Evolutionary conservation across 2,888 invertebrate genomes (phyloP).

Genomic region (Tridacna crocea): DNA sequence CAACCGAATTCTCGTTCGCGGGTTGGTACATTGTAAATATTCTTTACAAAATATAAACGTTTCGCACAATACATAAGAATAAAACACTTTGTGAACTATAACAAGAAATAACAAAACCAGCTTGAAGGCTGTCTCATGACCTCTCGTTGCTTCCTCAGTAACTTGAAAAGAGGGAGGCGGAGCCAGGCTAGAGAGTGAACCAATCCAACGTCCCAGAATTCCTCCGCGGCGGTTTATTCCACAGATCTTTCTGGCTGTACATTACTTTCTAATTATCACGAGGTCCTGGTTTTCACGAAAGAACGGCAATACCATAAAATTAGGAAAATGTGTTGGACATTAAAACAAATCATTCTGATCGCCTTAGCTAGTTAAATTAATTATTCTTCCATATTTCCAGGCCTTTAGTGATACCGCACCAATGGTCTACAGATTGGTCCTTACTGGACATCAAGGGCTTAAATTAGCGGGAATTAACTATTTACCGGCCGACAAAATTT

Average conservation of each 20-base stretch:
- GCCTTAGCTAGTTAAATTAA: slow-evolving; percentile 70
- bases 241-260: slow-evolving; percentile 27
- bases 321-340: slow-evolving; percentile 70
- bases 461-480: slow-evolving; percentile 11
- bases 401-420: slow-evolving; percentile 21
- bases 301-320: slow-evolving; percentile 60
- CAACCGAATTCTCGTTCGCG: too few species aligned
- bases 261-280: slow-evolving; percentile 60
- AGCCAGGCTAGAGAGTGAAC: slow-evolving; percentile 31
- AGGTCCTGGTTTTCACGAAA: slow-evolving; percentile 33
- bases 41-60: slow-evolving; percentile 9
- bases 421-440: slow-evolving; percentile 6
- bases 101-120: slow-evolving; percentile 34
- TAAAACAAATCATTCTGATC: slow-evolving; percentile 67
- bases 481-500: too few species aligned
- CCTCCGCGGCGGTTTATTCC: slow-evolving; percentile 30
- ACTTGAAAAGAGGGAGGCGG: slow-evolving; percentile 46
- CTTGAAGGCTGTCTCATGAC: slow-evolving; percentile 31
- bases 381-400: slow-evolving; percentile 49
- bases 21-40: slow-evolving; percentile 6
- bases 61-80: slow-evolving; percentile 24
- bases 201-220: slow-evolving; percentile 32
- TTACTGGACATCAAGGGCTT: slow-evolving; percentile 18
- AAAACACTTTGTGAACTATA: slow-evolving; percentile 35
- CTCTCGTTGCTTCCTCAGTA: slow-evolving; percentile 31